Conservation (phyloP, 2,888 invertebrate species). For the Colletes collaris region DNA sequence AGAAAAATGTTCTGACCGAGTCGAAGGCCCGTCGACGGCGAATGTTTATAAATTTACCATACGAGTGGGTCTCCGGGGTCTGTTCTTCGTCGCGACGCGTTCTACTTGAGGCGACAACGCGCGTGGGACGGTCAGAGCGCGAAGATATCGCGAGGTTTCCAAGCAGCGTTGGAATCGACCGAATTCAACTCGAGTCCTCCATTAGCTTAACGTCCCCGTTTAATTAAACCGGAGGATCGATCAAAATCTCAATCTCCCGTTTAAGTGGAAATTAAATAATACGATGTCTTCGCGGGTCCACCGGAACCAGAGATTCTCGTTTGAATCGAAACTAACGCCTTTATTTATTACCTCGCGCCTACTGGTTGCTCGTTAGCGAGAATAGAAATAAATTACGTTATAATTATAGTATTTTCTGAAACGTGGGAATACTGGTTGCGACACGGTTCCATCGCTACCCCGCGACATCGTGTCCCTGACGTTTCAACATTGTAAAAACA, state of each 20-base stretch:
- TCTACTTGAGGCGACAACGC: conserved; percentile 2
- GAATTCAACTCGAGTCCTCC: neutral
- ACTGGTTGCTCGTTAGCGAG: too few relatives aligned
- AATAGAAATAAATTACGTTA: too few relatives aligned
- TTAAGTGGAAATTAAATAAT: too few relatives aligned
- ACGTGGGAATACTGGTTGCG: too few relatives aligned
- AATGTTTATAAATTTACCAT: conserved; percentile 45
- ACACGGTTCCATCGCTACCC: neutral
- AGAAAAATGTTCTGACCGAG: conserved; percentile 5
- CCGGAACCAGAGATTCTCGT: too few relatives aligned
- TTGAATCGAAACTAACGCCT: too few relatives aligned
- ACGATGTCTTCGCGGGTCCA: too few relatives aligned
- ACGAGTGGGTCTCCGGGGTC: neutral
- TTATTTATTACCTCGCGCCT: too few relatives aligned
- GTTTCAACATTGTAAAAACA: neutral
- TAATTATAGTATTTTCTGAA: too few relatives aligned
- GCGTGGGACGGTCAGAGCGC: neutral
- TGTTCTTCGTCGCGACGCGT: neutral
- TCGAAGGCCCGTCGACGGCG: conserved; percentile 1
- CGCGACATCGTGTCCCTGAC: neutral
- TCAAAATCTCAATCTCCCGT: too few relatives aligned
- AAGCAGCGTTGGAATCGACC: neutral
- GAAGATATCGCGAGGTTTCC: conserved; percentile 1
- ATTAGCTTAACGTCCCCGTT: too few relatives aligned
- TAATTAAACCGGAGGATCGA: too few relatives aligned